These are phyloP conservation scores for Urophycis tenuis DNA, from an alignment of 2,797 vertebrate genomes.

Conservation along the genomic window DNA sequence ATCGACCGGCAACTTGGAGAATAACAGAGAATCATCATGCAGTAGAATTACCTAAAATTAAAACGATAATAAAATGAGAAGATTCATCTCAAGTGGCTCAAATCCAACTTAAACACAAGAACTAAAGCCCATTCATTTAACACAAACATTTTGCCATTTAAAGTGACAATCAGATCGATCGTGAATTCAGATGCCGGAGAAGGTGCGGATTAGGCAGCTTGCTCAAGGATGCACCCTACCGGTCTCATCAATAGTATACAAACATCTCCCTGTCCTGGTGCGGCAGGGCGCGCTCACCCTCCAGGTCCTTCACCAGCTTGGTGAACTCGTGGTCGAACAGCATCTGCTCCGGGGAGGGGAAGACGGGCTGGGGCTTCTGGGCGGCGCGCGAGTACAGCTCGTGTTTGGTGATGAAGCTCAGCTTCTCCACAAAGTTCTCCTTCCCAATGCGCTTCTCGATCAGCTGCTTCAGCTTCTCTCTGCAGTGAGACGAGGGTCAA, in stretches of 20 bases:
- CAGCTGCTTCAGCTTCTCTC: conserved; percentile 97
- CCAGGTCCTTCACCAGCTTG: conserved; percentile 93
- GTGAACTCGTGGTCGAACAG: conserved; percentile 99
- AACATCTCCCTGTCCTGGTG: too few species aligned
- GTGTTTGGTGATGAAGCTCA: conserved; percentile 94
- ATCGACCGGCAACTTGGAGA: too few species aligned
- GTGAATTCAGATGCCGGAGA: not conserved
- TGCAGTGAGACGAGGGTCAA: conserved; percentile 39
- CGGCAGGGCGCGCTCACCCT: conserved; percentile 73
- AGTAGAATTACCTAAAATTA: not conserved
- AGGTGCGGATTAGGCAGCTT: not conserved
- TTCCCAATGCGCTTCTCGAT: conserved; percentile 98
- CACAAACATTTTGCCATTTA: too few species aligned
- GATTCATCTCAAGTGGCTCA: not conserved
- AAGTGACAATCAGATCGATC: too few species aligned
- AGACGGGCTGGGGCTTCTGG: conserved; percentile 92
- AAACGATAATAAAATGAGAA: not conserved
- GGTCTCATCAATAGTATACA: too few species aligned
- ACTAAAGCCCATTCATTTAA: not conserved
- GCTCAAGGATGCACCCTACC: too few species aligned
- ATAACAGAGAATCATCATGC: not conserved
- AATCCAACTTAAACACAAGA: not conserved
- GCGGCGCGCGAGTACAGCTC: conserved; percentile 93
- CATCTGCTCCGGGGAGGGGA: conserved; percentile 91
- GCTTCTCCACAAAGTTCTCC: conserved; percentile 96